phyloP scores from a whole-genome alignment of 2,888 invertebrate species.

The Chromoteleia sp. region DNA sequence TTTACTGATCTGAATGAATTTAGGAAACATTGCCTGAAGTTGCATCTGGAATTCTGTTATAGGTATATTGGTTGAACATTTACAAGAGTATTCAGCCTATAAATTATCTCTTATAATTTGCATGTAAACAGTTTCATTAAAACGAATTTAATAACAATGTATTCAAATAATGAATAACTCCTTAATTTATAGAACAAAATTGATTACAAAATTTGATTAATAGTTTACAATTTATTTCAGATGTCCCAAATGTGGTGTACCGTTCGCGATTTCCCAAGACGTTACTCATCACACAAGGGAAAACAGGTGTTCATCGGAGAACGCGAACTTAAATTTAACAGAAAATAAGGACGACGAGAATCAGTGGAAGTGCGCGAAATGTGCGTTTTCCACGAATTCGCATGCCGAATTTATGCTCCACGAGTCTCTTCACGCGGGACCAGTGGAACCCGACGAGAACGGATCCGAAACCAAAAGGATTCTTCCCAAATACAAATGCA shows the following conservation, averaged over 20 bases:
- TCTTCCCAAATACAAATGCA: constrained; percentile 87
- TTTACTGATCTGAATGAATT: constrained; percentile 86
- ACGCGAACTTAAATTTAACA: constrained; percentile 27
- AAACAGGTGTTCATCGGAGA: constrained; percentile 27
- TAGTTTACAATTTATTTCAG: too few species aligned
- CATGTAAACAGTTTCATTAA: too few species aligned
- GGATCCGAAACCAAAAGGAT: constrained; percentile 77
- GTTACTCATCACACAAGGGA: constrained; percentile 88
- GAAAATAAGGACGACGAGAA: constrained; percentile 29
- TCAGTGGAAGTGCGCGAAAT: constrained; percentile 87
- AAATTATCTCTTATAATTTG: neutral
- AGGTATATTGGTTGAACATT: constrained; percentile 84
- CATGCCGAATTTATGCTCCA: constrained; percentile 91
- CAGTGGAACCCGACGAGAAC: constrained; percentile 79
- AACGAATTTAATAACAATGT: too few species aligned
- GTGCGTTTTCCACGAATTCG: constrained; percentile 88
- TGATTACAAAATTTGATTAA: too few species aligned
- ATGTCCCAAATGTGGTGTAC: constrained; percentile 90
- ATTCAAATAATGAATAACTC: too few species aligned
- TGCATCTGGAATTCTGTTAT: constrained; percentile 88
- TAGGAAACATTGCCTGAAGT: constrained; percentile 87
- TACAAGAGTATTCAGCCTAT: too few species aligned
- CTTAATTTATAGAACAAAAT: too few species aligned
- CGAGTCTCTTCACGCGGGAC: constrained; percentile 88
- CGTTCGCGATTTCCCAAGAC: constrained; percentile 90